A percentile compares a stretch with the other conserved stretches of the same genome.
Evolutionary conservation across 2,888 invertebrate species (phyloP).

Genomic region (Megastigmus dorsalis): DNA sequence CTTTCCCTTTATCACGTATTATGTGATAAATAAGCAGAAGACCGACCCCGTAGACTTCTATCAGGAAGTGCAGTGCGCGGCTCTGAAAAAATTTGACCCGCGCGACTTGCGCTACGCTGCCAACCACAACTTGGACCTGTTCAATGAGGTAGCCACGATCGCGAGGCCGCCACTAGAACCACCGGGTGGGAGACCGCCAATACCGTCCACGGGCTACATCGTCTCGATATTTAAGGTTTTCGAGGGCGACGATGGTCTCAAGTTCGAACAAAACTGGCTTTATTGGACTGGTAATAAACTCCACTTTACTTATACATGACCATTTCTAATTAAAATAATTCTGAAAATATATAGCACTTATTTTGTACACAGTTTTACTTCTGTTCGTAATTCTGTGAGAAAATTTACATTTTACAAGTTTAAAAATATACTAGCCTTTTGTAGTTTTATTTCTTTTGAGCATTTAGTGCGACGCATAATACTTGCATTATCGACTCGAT

Average conservation of each 20-base stretch:
- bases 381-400: too few relatives aligned
- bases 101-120: constrained; percentile 87
- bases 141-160: constrained; percentile 93
- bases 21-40: constrained; percentile 90
- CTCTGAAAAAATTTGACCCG: constrained; percentile 90
- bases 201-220: constrained; percentile 90
- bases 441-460: too few relatives aligned
- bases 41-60: constrained; percentile 91
- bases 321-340: too few relatives aligned
- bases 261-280: constrained; percentile 94
- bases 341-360: too few relatives aligned
- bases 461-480: too few relatives aligned
- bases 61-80: constrained; percentile 88
- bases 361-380: too few relatives aligned
- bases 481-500: too few relatives aligned
- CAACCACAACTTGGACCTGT: constrained; percentile 90
- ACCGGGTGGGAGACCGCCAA: constrained; percentile 85
- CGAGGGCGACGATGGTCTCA: constrained; percentile 94
- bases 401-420: too few relatives aligned
- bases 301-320: background rate
- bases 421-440: too few relatives aligned
- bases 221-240: constrained; percentile 96
- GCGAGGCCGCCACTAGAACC: constrained; percentile 90
- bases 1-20: constrained; percentile 93
- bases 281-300: constrained; percentile 85